Evolutionary conservation across 2,888 invertebrate species (phyloP).

Genomic region (Rapana venosa): DNA sequence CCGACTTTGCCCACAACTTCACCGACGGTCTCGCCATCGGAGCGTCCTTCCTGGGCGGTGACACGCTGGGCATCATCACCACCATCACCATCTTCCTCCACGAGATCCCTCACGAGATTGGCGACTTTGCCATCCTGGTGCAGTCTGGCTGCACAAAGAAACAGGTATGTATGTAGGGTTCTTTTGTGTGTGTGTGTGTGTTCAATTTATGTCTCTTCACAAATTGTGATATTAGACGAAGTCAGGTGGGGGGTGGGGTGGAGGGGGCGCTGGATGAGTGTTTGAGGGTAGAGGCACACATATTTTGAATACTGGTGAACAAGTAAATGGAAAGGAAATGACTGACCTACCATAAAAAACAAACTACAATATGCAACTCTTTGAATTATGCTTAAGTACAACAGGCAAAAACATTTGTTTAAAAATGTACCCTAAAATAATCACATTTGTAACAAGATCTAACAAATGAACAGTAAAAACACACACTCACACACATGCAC

Average conservation of each 20-base stretch:
- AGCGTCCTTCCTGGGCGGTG: constrained; percentile 95
- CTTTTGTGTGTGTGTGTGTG: not conserved
- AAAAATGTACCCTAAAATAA: no score
- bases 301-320: no score
- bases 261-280: not conserved
- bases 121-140: constrained; percentile 98
- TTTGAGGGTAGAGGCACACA: no score
- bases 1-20: constrained; percentile 99
- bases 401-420: no score
- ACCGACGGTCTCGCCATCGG: constrained; percentile 99
- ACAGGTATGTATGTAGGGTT: constrained; percentile 83
- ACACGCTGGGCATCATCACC: constrained; percentile 85
- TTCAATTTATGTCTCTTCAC: not conserved
- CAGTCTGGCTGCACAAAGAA: constrained; percentile 96
- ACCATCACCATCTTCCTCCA: constrained; percentile 97
- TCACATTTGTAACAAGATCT: no score
- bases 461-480: no score
- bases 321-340: no score
- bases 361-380: no score
- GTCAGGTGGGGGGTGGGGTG: not conserved
- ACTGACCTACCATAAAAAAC: no score
- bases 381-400: no score
- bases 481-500: no score
- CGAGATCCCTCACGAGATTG: constrained; percentile 99
- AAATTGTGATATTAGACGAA: no score